A percentile compares a stretch with the other conserved stretches of the same genome.
These are phyloP conservation scores for Pseudomugil tenellus DNA, from an alignment of 2,797 vertebrate genomes.

Conservation along the genomic window DNA sequence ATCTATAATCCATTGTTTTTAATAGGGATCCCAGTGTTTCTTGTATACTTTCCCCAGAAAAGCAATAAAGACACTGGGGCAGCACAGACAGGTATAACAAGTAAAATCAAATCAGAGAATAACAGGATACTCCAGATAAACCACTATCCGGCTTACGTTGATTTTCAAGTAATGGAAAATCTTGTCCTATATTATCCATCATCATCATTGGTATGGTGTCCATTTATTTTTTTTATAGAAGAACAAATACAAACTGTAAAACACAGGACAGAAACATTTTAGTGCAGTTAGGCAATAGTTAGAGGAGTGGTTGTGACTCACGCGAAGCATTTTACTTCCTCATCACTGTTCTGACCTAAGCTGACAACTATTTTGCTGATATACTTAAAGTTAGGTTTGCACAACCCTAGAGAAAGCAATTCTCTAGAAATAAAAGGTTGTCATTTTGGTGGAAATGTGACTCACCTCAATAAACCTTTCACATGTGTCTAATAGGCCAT, in stretches of 20 bases:
- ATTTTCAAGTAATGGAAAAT: conserved; percentile 18
- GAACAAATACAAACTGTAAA: conserved; percentile 17
- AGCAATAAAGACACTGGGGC: neutral
- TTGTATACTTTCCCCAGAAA: neutral
- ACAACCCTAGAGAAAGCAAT: neutral
- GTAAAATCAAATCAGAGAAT: conserved; percentile 7
- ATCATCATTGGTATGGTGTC: neutral
- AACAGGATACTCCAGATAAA: conserved; percentile 41
- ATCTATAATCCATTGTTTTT: neutral
- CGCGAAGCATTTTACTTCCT: conserved; percentile 14
- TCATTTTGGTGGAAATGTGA: neutral
- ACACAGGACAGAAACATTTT: conserved; percentile 28
- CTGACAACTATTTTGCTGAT: neutral
- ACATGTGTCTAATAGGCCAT: neutral
- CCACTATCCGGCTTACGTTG: conserved; percentile 7
- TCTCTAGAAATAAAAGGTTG: too few relatives aligned
- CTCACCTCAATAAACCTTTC: neutral
- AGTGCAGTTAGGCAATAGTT: conserved; percentile 22
- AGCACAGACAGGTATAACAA: conserved; percentile 25
- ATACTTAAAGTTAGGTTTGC: neutral
- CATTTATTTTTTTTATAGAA: neutral
- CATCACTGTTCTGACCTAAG: conserved; percentile 16
- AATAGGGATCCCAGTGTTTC: neutral
- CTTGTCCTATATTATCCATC: conserved; percentile 12
- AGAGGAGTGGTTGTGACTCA: conserved; percentile 25